A percentile compares a stretch with the other conserved stretches of the same genome.
Evolutionary conservation across 2,113 vertebrate genomes (phyloP).

Genomic region (Pseudois nayaur): DNA sequence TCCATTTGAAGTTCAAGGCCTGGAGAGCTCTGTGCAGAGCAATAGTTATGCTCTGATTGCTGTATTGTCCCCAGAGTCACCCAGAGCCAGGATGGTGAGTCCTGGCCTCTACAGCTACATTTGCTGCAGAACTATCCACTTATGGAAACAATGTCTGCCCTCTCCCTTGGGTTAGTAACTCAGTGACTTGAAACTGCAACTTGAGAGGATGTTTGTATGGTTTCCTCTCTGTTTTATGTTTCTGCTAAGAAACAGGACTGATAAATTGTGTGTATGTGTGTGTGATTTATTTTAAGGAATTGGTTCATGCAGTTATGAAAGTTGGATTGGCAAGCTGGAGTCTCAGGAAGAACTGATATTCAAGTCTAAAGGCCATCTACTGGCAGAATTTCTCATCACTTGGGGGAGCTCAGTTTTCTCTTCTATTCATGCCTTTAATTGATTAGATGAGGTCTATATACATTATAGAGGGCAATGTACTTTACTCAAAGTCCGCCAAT

Average conservation of each 20-base stretch:
- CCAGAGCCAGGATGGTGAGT: background rate
- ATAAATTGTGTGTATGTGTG: background rate
- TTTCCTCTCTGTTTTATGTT: background rate
- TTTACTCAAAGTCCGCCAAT: background rate
- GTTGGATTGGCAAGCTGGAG: background rate
- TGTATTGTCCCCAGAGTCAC: background rate
- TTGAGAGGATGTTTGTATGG: background rate
- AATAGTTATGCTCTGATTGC: no score
- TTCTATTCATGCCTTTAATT: background rate
- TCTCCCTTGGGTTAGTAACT: background rate
- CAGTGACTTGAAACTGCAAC: background rate
- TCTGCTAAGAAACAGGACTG: background rate
- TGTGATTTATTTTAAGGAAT: background rate
- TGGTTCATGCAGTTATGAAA: background rate
- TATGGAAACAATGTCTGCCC: background rate
- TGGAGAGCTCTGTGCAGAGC: background rate
- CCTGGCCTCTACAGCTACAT: background rate
- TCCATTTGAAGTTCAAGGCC: background rate
- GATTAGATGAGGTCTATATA: background rate
- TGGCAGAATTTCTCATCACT: background rate
- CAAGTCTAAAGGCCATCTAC: background rate
- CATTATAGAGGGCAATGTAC: background rate
- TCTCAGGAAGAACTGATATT: background rate
- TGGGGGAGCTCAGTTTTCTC: background rate
- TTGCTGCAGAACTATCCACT: background rate